Evolutionary conservation across 2,888 invertebrate species (phyloP).

Genomic region (Leptothorax acervorum): DNA sequence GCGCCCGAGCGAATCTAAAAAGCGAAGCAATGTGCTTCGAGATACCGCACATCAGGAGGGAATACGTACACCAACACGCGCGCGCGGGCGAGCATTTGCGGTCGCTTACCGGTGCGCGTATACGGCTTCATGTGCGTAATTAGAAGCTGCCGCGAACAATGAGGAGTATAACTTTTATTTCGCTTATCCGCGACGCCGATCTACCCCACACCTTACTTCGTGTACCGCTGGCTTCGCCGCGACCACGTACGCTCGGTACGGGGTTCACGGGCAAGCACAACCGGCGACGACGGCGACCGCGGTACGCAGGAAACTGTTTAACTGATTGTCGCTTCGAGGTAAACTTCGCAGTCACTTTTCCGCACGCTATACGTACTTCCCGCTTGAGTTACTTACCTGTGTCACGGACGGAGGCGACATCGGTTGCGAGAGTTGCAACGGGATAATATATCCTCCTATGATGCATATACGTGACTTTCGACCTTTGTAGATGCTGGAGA

Average conservation of each 20-base stretch:
- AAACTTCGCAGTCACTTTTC: conserved; percentile 76
- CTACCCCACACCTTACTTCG: conserved; percentile 72
- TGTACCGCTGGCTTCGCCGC: conserved; percentile 44
- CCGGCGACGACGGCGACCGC: conserved; percentile 53
- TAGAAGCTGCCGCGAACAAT: conserved; percentile 84
- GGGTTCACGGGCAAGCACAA: conserved; percentile 56
- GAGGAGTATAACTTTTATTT: conserved; percentile 84
- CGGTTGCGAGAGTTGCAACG: conserved; percentile 33
- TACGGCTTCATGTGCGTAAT: conserved; percentile 79
- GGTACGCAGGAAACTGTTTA: conserved; percentile 78
- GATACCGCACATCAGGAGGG: conserved; percentile 25
- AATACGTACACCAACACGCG: conserved; percentile 34
- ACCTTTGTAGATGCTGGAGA: neutral
- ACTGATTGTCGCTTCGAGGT: conserved; percentile 78
- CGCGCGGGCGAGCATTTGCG: conserved; percentile 11
- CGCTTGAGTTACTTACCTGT: conserved; percentile 70
- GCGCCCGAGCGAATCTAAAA: conserved; percentile 44
- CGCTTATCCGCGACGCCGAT: conserved; percentile 81
- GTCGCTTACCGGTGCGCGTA: conserved; percentile 49
- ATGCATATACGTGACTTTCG: neutral
- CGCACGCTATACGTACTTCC: conserved; percentile 73
- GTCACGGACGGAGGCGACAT: conserved; percentile 65
- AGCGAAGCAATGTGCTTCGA: conserved; percentile 31
- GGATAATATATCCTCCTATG: conserved; percentile 36
- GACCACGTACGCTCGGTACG: conserved; percentile 61